These are phyloP conservation scores for Tympanuchus pallidicinctus DNA, from an alignment of 2,113 vertebrate species.

Conservation along the genomic window DNA sequence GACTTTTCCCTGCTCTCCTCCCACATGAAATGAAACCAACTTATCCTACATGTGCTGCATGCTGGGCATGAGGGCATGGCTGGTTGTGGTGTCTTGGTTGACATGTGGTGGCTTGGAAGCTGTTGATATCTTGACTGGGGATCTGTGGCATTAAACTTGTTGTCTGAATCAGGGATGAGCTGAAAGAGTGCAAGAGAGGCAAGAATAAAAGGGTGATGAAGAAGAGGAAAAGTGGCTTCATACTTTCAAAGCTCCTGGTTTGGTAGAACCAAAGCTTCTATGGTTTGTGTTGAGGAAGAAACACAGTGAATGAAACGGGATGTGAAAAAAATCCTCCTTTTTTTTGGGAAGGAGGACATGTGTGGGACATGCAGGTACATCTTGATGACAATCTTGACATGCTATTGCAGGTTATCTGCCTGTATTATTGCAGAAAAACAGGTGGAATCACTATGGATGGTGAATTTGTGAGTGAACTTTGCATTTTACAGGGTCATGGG, in stretches of 20 bases:
- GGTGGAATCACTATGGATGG: neutral
- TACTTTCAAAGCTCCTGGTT: neutral
- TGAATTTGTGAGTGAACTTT: neutral
- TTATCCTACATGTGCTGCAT: neutral
- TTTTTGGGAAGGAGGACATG: neutral
- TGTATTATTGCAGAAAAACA: neutral
- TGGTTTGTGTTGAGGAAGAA: neutral
- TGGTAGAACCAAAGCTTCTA: neutral
- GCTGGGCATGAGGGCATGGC: neutral
- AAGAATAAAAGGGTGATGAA: neutral
- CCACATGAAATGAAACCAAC: accelerated
- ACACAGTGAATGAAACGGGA: neutral
- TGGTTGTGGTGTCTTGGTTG: neutral
- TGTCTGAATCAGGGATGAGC: too few species aligned
- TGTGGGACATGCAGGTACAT: accelerated
- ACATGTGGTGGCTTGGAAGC: neutral
- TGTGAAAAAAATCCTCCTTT: neutral
- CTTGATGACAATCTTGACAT: accelerated
- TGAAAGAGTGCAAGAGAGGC: neutral
- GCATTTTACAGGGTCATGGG: neutral
- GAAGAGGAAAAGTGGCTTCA: too few species aligned
- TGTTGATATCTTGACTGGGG: neutral
- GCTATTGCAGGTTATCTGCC: neutral
- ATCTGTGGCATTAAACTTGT: neutral
- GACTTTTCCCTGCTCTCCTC: neutral